Evolutionary conservation across 2,888 invertebrate species (phyloP).

Genomic region (Cremastinae sp.): DNA sequence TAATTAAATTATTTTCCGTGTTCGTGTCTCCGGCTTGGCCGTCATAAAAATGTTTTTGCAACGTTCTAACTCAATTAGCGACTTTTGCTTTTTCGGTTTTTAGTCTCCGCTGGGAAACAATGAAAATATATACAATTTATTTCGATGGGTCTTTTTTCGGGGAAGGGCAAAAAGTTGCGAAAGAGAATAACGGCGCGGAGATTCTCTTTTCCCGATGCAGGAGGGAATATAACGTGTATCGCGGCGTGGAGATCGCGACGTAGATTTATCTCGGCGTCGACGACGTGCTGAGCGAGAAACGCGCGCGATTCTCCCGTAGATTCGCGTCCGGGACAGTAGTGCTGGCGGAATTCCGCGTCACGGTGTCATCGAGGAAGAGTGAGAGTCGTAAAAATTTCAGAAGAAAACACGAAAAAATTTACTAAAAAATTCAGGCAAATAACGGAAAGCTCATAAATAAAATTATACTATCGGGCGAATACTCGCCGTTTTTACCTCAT

Average conservation of each 20-base stretch:
- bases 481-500: no score
- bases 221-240: constrained; percentile 66
- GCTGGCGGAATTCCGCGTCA: background rate
- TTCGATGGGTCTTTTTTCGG: no score
- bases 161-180: constrained; percentile 2
- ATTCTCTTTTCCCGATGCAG: constrained; percentile 36
- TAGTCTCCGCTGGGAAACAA: background rate
- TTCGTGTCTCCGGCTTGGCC: background rate
- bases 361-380: background rate
- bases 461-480: no score
- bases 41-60: constrained; percentile 33
- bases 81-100: background rate
- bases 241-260: constrained; percentile 68
- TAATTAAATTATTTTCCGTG: constrained; percentile 19
- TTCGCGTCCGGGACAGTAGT: constrained; percentile 4
- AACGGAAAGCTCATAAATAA: no score
- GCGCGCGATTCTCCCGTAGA: constrained; percentile 24
- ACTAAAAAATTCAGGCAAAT: no score
- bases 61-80: constrained; percentile 40
- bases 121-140: no score
- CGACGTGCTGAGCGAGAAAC: constrained; percentile 21
- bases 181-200: constrained; percentile 37
- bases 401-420: no score
- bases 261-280: constrained; percentile 69
- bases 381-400: no score